Evolutionary conservation across 2,797 vertebrate species (phyloP).

Genomic region (Sebastes umbrosus): DNA sequence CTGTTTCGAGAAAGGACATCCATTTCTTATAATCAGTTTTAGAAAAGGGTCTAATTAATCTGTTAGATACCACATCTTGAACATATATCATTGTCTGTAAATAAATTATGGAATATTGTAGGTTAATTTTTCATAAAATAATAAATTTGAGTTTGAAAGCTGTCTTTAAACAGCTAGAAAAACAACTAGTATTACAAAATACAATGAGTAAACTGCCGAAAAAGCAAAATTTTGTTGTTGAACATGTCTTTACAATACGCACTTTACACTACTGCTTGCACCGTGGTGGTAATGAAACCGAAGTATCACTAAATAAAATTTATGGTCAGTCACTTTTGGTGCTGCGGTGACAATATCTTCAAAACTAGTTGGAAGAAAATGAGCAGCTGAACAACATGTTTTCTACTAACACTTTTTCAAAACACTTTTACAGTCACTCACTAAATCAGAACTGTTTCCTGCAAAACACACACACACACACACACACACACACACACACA

Average conservation of each 20-base stretch:
- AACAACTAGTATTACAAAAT: neutral
- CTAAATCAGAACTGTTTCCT: neutral
- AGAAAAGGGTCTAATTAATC: neutral
- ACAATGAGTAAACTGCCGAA: neutral
- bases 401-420: neutral
- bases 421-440: neutral
- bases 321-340: neutral
- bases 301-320: neutral
- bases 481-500: neutral
- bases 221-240: neutral
- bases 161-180: neutral
- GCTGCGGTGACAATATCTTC: neutral
- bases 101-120: neutral
- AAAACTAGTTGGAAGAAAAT: neutral
- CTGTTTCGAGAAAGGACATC: neutral
- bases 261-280: neutral
- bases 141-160: neutral
- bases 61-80: neutral
- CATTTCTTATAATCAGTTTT: neutral
- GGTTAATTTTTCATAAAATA: neutral
- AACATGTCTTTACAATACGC: neutral
- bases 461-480: neutral
- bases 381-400: neutral
- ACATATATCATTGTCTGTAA: neutral
- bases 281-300: neutral